A percentile compares a stretch with the other conserved stretches of the same genome.
Conservation (phyloP, 2,888 invertebrate genomes). For the Heterodera filipjevi region DNA sequence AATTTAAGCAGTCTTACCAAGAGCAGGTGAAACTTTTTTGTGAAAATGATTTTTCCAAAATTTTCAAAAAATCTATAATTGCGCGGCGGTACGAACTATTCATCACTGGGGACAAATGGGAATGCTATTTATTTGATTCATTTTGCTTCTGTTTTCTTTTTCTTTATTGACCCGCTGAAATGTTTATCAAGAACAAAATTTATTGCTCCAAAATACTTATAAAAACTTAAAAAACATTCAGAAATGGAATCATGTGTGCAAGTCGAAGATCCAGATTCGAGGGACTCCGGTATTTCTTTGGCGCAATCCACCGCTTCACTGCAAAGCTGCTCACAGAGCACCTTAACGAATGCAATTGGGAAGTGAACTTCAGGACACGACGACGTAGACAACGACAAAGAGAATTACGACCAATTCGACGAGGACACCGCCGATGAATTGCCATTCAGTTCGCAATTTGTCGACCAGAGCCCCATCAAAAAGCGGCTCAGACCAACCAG, state of each 20-base stretch:
- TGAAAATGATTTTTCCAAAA: no score
- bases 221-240: no score
- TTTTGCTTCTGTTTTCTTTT: no score
- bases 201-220: no score
- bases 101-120: no score
- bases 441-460: neutral
- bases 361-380: neutral
- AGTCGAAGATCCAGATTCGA: conserved; percentile 25
- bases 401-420: conserved; percentile 9
- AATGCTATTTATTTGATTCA: no score
- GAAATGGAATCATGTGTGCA: conserved; percentile 6
- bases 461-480: neutral
- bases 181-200: no score
- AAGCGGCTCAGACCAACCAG: neutral
- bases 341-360: neutral
- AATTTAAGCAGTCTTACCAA: no score
- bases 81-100: no score
- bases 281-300: conserved; percentile 27
- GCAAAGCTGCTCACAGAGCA: neutral
- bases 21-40: no score
- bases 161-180: no score
- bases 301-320: neutral
- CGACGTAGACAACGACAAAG: neutral
- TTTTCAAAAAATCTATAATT: no score
- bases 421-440: neutral